Conservation (phyloP, 2,113 vertebrate species). For the Gopherus evgoodei region DNA sequence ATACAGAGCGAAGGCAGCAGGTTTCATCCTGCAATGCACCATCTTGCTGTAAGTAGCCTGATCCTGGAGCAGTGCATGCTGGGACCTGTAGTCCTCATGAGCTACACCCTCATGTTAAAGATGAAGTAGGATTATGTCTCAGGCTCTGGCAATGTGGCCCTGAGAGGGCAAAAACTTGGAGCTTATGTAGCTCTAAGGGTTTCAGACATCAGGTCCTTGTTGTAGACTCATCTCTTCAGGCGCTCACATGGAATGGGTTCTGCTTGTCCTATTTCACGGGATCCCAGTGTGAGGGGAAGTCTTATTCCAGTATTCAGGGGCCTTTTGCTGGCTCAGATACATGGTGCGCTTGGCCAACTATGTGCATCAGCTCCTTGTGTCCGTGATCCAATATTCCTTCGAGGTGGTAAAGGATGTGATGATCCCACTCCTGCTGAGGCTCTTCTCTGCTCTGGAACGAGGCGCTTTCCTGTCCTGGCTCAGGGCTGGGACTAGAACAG, state of each 20-base stretch:
- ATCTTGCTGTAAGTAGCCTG: background rate
- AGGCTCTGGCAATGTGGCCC: background rate
- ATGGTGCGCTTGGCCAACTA: background rate
- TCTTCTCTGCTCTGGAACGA: background rate
- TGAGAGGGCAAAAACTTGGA: background rate
- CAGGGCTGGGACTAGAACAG: background rate
- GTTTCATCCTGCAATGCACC: background rate
- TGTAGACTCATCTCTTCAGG: no score
- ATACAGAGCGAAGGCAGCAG: background rate
- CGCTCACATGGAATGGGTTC: no score
- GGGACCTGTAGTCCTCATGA: background rate
- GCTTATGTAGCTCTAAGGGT: background rate
- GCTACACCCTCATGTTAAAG: background rate
- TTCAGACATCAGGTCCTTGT: background rate
- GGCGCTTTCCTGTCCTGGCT: background rate
- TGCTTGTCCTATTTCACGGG: background rate
- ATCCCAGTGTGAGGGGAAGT: background rate
- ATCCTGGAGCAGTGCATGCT: background rate
- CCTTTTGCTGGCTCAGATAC: background rate
- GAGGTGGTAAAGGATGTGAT: background rate
- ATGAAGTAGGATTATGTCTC: background rate
- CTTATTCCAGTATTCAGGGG: background rate
- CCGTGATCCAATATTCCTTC: no score
- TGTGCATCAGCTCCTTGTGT: background rate
- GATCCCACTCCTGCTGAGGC: background rate